Evolutionary conservation across 2,797 vertebrate species (phyloP), one percentile per base, ranked within the genome.

Genomic region (Hydrophis major): DNA sequence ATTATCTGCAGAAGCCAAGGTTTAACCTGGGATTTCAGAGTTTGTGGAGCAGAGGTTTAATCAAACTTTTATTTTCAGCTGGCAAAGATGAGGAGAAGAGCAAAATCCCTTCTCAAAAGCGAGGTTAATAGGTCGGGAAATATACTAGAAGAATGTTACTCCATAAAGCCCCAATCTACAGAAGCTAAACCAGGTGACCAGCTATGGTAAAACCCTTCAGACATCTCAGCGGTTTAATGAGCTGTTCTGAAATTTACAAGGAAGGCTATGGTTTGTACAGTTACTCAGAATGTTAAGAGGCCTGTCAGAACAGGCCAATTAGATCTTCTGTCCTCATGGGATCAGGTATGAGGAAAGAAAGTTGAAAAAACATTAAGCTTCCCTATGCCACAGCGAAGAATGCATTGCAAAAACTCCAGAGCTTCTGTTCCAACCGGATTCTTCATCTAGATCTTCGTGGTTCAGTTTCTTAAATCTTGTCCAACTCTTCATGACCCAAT

Each of bases 321-420:
- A 32, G 57, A n/a, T 91, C 27, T 37, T 78, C 89, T 25, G 37
- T 90, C 53, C 86, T 91, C 74, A 32, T n/a, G 56, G 60, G 74
- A 78, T 57, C 66, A 22, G 6, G 8, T 6, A 4, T 10, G 6
- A 55, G 27, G 4, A 59, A 18, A 90, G 3, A 25, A 28, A 5
- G 12, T 37, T 59, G 55, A 11, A 42, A 69, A 32, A 3, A 32
- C 2, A 10, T 12, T 7, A 32, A 28, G 27, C 2, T 66, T 28
- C 47, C 7, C 16, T 47, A 5, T 12, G 53, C 55, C 59, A 18
- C 32, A 42, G 7, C 16, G 4, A 25, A 18, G 53, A 83, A 57
- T 13, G 10, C 32, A 61, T 61, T 61, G 60, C 60, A 61, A 27
- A 27, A 61, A 4, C 3, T 27, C 4, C 28, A 78, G 4, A 2